Evolutionary conservation across 2,888 invertebrate genomes (phyloP).

Genomic region (Metacarcinus magister): DNA sequence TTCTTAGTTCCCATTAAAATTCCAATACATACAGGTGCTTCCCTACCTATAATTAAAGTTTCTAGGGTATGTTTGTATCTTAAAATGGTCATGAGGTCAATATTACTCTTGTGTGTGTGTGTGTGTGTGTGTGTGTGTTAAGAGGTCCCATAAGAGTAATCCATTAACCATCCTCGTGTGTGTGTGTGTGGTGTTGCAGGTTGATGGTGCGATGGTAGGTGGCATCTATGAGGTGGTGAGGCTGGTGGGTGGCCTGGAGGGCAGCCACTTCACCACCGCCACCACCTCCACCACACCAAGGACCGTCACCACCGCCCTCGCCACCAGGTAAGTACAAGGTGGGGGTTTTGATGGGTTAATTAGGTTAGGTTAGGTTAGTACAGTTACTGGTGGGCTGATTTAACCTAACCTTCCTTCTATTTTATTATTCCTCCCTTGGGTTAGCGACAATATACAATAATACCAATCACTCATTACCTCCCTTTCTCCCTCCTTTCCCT

Average conservation of each 20-base stretch:
- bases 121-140: neutral
- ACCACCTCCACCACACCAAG: slow-evolving; percentile 76
- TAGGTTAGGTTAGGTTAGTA: neutral
- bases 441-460: too few species aligned
- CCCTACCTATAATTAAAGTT: neutral
- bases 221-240: slow-evolving; percentile 79
- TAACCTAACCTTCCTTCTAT: too few species aligned
- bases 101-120: neutral
- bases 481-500: neutral
- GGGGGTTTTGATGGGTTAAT: too few species aligned
- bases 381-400: too few species aligned
- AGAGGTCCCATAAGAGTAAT: too few species aligned
- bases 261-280: slow-evolving; percentile 73
- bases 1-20: neutral
- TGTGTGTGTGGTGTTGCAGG: slow-evolving; percentile 37
- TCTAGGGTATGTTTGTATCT: neutral
- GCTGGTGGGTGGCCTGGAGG: slow-evolving; percentile 76
- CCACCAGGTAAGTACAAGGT: slow-evolving; percentile 64
- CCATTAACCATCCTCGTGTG: neutral
- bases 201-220: slow-evolving; percentile 79
- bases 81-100: neutral
- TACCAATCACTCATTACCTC: too few species aligned
- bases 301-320: slow-evolving; percentile 69
- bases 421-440: neutral
- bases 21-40: neutral